Base-by-base conservation (phyloP, 2,797 vertebrate species). In the Lepilemur ruficaudatus region DNA sequence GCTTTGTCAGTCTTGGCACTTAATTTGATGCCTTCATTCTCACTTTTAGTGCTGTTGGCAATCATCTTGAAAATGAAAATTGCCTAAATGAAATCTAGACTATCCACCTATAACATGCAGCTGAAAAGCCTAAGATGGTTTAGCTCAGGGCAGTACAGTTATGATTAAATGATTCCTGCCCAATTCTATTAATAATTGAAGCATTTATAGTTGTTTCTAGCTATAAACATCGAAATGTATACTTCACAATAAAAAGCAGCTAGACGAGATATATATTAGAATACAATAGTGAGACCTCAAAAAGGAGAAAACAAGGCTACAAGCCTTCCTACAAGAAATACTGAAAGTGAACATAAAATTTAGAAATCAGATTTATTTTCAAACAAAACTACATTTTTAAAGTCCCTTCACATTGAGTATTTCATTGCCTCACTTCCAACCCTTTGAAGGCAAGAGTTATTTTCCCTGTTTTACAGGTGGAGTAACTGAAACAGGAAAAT, bases 1-100 rank as follows among this genome's bases (percentile, higher is more conserved):
- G 15, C 65, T 89, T 96, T 95, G 48, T 78, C 61, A 96, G 61
- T 23, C 32, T 69, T 91, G 85, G 38, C 57, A 57, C 50, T 96
- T 95, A 67, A 78, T 92, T 75, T 86, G 57, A 88, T 94, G 82
- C 5, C 5, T 80, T 48, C 35, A 88, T 76, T 89, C 25, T 5
- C 18, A 63, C 11, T 80, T 78, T 59, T 43, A 89, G 76, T 70
- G 65, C 38, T 38, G 46, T 0, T 93, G 61, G 76, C 20, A 25
- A 50, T 85, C 17, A 82, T 52, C 10, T 59, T 82, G 63, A 81
- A 92, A 88, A 48, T 82, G 63, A 20, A 78, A 95, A 93, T 88
- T 18, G 61, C 23, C 52, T 73, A 79, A 79, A 82, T 96, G 32
- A 92, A 94, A 96, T 78, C 41, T 57, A 76, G 63, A 72, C 5